Percentiles rank a stretch among this genome's conserved stretches.
Conservation (phyloP, 2,797 vertebrate species). For the Crocodylus rhombifer region DNA sequence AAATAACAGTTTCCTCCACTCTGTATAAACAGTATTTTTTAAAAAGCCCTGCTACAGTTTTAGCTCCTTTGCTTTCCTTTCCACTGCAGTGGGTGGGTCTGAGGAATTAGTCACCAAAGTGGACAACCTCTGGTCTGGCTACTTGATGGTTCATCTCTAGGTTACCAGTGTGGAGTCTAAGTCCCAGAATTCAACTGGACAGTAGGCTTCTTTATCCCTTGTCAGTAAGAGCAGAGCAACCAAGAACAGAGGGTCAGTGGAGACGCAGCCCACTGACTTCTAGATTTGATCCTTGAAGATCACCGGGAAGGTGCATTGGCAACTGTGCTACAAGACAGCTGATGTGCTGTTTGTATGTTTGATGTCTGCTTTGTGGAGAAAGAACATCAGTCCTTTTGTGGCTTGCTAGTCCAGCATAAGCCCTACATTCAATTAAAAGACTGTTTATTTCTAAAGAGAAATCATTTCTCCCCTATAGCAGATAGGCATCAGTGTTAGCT, state of each 20-base stretch:
- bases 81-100: not conserved
- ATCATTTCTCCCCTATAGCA: not conserved
- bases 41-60: not conserved
- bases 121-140: not conserved
- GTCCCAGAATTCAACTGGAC: not conserved
- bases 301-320: not conserved
- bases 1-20: not conserved
- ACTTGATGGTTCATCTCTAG: accelerated
- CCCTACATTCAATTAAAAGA: accelerated
- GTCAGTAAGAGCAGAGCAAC: not conserved
- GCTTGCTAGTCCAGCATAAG: not conserved
- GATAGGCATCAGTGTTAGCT: not conserved
- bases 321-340: accelerated
- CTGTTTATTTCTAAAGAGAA: accelerated
- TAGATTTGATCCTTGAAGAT: not conserved
- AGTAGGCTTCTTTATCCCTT: not conserved
- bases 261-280: not conserved
- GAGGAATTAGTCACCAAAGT: not conserved
- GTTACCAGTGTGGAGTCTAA: accelerated
- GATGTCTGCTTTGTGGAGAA: not conserved
- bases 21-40: not conserved
- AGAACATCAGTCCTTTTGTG: accelerated
- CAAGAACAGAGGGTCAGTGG: not conserved
- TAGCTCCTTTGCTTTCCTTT: not conserved
- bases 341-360: not conserved